Evolutionary conservation across 2,797 vertebrate species (phyloP).

Genomic region (Anabas testudineus): DNA sequence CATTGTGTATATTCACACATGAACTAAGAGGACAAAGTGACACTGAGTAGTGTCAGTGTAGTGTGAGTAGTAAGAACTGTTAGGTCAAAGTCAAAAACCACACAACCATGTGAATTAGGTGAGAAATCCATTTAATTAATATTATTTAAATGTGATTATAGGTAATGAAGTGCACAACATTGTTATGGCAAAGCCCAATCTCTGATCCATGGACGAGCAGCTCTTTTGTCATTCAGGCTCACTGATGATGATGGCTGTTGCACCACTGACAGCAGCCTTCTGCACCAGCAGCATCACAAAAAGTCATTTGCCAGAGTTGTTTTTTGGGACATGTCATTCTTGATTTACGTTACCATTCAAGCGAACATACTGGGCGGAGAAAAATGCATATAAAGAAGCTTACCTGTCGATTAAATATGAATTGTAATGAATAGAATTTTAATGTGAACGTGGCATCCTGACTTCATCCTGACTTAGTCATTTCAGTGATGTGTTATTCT

Average conservation of each 20-base stretch:
- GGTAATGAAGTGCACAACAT: no score
- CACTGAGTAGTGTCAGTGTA: no score
- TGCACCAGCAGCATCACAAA: background rate
- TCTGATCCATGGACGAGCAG: background rate
- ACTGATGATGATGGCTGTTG: conserved; percentile 14
- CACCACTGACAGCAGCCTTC: conserved; percentile 7
- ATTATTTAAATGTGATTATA: no score
- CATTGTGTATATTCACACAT: background rate
- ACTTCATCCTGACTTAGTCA: conserved; percentile 17
- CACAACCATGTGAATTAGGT: background rate
- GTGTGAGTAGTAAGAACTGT: no score
- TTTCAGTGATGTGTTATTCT: conserved; percentile 1
- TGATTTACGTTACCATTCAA: background rate
- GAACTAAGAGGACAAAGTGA: no score
- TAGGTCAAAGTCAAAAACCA: conserved; percentile 17
- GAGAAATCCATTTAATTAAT: conserved; percentile 2
- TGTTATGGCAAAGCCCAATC: background rate
- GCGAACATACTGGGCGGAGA: background rate
- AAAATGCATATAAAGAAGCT: background rate
- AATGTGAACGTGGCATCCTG: background rate
- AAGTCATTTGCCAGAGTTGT: background rate
- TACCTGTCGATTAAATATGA: background rate
- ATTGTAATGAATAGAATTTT: background rate
- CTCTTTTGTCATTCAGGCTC: conserved; percentile 4
- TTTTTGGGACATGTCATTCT: background rate